A percentile compares a stretch with the other conserved stretches of the same genome.
These are phyloP conservation scores for Tetranychus piercei DNA, from an alignment of 2,888 invertebrate genomes.

Conservation along the genomic window DNA sequence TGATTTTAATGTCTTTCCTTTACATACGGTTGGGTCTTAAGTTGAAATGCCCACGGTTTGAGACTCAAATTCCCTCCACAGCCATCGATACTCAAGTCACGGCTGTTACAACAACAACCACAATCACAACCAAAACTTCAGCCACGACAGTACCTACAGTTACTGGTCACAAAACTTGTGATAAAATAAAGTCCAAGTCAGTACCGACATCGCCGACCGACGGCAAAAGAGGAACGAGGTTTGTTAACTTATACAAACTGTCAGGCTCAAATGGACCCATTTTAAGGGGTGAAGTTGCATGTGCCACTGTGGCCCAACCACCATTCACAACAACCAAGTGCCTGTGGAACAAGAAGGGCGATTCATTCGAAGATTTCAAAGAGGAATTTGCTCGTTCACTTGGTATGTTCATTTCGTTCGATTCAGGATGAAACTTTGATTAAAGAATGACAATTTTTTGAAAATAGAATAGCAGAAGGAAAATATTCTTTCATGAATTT, in stretches of 20 bases:
- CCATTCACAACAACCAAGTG: not conserved
- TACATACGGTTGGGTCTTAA: conserved; percentile 36
- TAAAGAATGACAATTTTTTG: no score
- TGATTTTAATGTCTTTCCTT: conserved; percentile 53
- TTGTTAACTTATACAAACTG: not conserved
- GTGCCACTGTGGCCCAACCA: not conserved
- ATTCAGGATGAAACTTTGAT: not conserved
- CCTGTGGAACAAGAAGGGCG: not conserved
- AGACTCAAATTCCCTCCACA: not conserved
- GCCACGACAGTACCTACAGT: not conserved
- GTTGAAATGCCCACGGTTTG: not conserved
- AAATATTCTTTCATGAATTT: no score
- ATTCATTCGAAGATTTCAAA: not conserved
- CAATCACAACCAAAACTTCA: not conserved
- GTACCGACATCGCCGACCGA: not conserved
- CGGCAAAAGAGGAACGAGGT: not conserved
- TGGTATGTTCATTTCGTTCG: not conserved
- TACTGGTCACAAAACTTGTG: not conserved
- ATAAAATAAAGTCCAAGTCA: not conserved
- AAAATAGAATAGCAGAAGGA: no score
- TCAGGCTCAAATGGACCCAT: not conserved
- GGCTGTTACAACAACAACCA: not conserved
- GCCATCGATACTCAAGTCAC: not conserved
- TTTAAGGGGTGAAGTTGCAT: not conserved
- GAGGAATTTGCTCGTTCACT: not conserved